Base-by-base conservation (phyloP, 2,797 vertebrate species). In the Enoplosus armatus region DNA sequence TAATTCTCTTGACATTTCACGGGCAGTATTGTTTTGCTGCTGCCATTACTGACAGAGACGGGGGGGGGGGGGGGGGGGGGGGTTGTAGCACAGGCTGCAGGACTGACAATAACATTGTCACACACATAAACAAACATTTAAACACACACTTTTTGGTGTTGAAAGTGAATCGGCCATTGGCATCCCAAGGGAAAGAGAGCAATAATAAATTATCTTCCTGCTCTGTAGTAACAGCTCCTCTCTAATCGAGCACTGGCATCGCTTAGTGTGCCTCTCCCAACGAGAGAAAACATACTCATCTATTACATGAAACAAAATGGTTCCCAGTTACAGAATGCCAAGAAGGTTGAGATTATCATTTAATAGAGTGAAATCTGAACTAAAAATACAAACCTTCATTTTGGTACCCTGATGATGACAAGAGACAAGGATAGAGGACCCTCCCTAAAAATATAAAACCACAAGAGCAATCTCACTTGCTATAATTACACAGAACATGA, bases 1-100 rank as follows among this genome's bases (percentile, higher is more conserved):
- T 89, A 92, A 94, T 93, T 90, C 76, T 90, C 84, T 59, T 90
- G 88, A 91, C 90, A 89, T 91, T 87, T 90, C 76, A 86, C 51
- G 0, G 66, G 68, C 69, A 26, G 70, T 77, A 69, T 83, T 92
- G 83, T 90, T 87, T 87, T 69, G 73, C 75, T n/a, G 70, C 50
- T 31, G 45, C 62, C 11, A 33, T 70, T 56, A 51, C 80, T 72
- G 69, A 83, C 66, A 69, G 71, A 77, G 45, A 51, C 18, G 54
- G 79, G 84, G 73, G 79, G 50, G 72, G 75, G 62, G 33, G 69
- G 73, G 79, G 77, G 79, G 74, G 60, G 80, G 62, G 60, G 82
- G 65, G n/a, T n/a, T 62, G 60, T 56, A 65, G 67, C 71, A 66
- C 79, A 74, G 63, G 45, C 77, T 81, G 61, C 59, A 63, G 77